phyloP scores from a whole-genome alignment of 64 coral and sea anemone species.

The Actinia tenebrosa region DNA sequence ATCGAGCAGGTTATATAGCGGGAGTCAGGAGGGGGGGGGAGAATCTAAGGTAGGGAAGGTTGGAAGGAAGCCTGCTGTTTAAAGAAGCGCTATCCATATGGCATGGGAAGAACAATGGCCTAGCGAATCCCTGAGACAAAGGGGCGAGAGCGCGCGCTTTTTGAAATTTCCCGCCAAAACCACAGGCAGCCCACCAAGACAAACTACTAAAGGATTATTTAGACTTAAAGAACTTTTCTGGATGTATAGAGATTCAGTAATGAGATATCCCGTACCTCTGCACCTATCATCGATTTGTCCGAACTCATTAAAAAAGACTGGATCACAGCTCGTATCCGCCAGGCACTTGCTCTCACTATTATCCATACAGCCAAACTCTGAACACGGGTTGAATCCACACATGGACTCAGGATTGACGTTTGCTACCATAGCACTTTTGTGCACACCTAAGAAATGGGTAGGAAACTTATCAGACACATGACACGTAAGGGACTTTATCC shows the following conservation, averaged over 20 bases:
- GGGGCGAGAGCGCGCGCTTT: too few relatives aligned
- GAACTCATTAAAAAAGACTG: slow-evolving; percentile 27
- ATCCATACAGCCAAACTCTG: slow-evolving; percentile 47
- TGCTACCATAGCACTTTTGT: not conserved
- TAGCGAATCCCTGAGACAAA: too few relatives aligned
- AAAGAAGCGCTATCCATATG: too few relatives aligned
- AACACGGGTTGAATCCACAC: slow-evolving; percentile 53
- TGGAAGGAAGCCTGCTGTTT: too few relatives aligned
- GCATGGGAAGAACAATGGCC: too few relatives aligned
- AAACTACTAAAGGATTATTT: too few relatives aligned
- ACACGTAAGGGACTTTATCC: not conserved
- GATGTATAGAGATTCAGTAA: too few relatives aligned
- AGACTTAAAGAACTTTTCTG: too few relatives aligned
- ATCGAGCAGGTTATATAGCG: not conserved
- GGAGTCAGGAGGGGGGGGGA: not conserved
- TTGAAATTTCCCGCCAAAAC: too few relatives aligned
- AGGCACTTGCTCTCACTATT: slow-evolving; percentile 18
- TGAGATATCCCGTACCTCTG: slow-evolving; percentile 13
- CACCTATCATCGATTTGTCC: slow-evolving; percentile 19
- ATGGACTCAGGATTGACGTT: slow-evolving; percentile 14
- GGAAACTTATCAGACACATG: not conserved
- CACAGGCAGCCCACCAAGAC: too few relatives aligned
- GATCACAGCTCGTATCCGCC: slow-evolving; percentile 39
- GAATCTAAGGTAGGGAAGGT: not conserved
- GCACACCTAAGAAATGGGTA: not conserved